Percentiles rank a stretch among this genome's conserved stretches.
Evolutionary conservation across 1,140 invertebrate species (phyloP).

Genomic region (Papilio polytes): DNA sequence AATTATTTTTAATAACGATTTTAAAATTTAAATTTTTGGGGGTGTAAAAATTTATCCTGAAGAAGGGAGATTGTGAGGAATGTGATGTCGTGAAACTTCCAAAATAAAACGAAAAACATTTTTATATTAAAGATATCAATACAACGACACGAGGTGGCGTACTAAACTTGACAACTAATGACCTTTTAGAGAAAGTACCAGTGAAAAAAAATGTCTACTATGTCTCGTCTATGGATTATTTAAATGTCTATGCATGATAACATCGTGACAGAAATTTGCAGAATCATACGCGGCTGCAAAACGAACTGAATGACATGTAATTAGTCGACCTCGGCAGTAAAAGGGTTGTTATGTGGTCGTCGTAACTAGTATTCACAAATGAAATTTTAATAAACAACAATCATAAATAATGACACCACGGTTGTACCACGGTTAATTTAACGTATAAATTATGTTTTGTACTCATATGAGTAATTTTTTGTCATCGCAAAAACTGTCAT

Average conservation of each 20-base stretch:
- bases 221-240: too few species aligned
- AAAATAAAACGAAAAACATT: too few species aligned
- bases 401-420: constrained; percentile 15
- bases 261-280: not conserved
- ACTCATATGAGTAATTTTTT: constrained; percentile 8
- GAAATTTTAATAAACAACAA: constrained; percentile 21
- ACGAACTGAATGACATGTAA: not conserved
- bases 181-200: too few species aligned
- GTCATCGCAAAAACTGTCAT: not conserved
- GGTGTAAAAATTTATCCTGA: too few species aligned
- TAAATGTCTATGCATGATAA: not conserved
- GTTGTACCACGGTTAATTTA: not conserved
- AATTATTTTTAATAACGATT: too few species aligned
- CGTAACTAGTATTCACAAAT: not conserved
- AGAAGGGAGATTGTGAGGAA: too few species aligned
- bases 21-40: too few species aligned
- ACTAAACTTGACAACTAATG: too few species aligned
- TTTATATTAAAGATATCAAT: too few species aligned
- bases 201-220: too few species aligned
- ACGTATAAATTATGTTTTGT: not conserved
- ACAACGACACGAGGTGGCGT: too few species aligned
- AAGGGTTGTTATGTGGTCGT: constrained; percentile 9
- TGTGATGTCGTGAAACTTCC: too few species aligned
- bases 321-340: constrained; percentile 25
- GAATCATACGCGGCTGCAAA: not conserved